A percentile compares a stretch with the other conserved stretches of the same genome.
Evolutionary conservation across 2,888 invertebrate genomes (phyloP).

Genomic region (Macroteleia sp.): DNA sequence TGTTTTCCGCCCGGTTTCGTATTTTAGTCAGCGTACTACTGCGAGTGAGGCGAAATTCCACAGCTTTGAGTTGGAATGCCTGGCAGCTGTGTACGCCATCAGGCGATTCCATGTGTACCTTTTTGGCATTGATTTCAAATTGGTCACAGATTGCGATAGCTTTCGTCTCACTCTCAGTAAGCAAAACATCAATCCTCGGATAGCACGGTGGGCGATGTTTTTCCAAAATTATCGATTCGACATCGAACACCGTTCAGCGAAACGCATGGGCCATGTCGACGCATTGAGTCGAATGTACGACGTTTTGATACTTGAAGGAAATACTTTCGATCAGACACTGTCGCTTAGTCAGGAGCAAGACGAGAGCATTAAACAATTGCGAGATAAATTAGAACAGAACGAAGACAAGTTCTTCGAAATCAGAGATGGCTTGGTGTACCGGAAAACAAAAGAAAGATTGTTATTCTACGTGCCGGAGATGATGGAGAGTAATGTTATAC

Average conservation of each 20-base stretch:
- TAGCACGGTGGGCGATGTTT: conserved; percentile 68
- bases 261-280: conserved; percentile 56
- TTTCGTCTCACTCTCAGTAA: conserved; percentile 69
- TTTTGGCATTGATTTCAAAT: too few species aligned
- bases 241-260: background rate
- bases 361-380: conserved; percentile 1
- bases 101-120: too few species aligned
- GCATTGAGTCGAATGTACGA: conserved; percentile 46
- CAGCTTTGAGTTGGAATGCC: too few species aligned
- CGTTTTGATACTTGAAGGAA: conserved; percentile 41
- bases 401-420: conserved; percentile 57
- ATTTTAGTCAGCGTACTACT: too few species aligned
- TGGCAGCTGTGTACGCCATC: too few species aligned
- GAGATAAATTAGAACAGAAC: conserved; percentile 3
- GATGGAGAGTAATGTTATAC: conserved; percentile 43
- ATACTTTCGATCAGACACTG: conserved; percentile 33
- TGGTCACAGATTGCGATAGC: conserved; percentile 71
- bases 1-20: too few species aligned
- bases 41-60: too few species aligned
- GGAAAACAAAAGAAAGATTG: conserved; percentile 40
- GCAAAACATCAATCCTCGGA: conserved; percentile 70
- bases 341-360: conserved; percentile 27
- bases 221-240: conserved; percentile 66
- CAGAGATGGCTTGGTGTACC: conserved; percentile 65
- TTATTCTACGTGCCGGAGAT: conserved; percentile 44